Base-by-base conservation (phyloP, 1,140 invertebrate species). In the Asobara japonica region DNA sequence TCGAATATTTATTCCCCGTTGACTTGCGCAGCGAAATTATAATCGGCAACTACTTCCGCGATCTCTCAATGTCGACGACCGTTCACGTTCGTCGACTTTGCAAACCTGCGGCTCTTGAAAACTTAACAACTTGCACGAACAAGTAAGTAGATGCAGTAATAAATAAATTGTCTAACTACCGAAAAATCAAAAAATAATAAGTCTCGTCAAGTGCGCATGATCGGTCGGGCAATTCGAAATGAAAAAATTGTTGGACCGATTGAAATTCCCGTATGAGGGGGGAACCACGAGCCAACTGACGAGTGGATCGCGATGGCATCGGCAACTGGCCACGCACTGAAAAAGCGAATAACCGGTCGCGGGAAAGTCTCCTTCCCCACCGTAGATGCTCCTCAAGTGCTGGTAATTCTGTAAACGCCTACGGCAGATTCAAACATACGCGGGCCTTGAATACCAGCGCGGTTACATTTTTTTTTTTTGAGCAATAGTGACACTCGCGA, bases 301-400 rank as follows among this genome's bases (percentile, higher is more conserved):
- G 41, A 45, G 41, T 45, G 10, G 8, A 45, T 16, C 13, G 13
- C 41, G 41, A 45, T 45, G 41, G 36, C 8, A 38, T 8, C 36
- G 36, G 41, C n/a, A 16, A 67, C 65, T 67, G 38, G 18, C 30
- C 18, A 25, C 38, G 65, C 48, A 67, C 38, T 67, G 65, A 38
- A 67, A 48, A 45, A 45, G 41, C 65, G 38, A 48, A 4, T 48
- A 48, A 51, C 38, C 65, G 22, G 65, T 67, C 29, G 38, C 20
- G 22, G n/a, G 30, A 45, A 67, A 51, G 25, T 67, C 25, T 67
- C 65, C 41, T 27, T 27, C 65, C 41, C 65, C 65, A 67, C 65
- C 38, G 18, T 31, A 16, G 16, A 20, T 3, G 31, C n/a, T 45
- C 41, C 18, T 16, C 41, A 45, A 1, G 41, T 45, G 36, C n/a